Conservation (phyloP, 2,888 invertebrate species). For the Smittia aterrima region DNA sequence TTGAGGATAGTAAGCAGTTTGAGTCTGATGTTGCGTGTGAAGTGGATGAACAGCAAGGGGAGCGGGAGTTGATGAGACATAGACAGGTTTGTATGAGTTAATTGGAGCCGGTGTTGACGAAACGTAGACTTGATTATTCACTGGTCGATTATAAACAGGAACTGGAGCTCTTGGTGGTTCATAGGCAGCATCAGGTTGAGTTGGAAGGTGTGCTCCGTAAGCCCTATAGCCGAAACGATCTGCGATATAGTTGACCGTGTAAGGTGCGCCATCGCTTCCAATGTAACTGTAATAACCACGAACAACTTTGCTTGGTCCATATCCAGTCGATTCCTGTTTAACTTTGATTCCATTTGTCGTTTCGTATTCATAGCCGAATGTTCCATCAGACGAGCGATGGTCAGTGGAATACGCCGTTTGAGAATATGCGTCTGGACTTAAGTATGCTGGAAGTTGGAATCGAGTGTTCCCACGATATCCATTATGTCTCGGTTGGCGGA, state of each 20-base stretch:
- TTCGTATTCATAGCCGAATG: constrained; percentile 29
- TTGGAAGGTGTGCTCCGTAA: constrained; percentile 35
- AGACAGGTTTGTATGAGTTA: background rate
- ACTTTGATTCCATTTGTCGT: constrained; percentile 35
- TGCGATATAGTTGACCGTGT: constrained; percentile 35
- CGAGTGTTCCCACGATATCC: constrained; percentile 19
- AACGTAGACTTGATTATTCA: background rate
- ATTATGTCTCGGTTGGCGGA: constrained; percentile 1
- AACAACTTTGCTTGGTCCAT: constrained; percentile 37
- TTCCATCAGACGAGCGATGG: constrained; percentile 24
- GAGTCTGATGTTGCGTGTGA: constrained; percentile 22
- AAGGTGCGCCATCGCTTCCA: constrained; percentile 12
- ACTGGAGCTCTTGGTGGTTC: background rate
- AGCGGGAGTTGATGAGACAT: background rate
- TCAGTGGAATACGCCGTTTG: background rate
- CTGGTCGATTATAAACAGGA: background rate
- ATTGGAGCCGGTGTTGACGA: background rate
- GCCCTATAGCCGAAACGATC: constrained; percentile 34
- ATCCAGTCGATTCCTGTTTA: constrained; percentile 32
- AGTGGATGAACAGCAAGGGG: constrained; percentile 1
- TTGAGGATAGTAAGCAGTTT: constrained; percentile 21
- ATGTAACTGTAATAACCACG: constrained; percentile 34
- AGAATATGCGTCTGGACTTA: constrained; percentile 13
- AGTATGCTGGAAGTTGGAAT: constrained; percentile 32
- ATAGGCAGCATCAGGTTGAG: constrained; percentile 11